phyloP scores from a whole-genome alignment of 1,140 invertebrate species.

The Zaprionus vittiger region DNA sequence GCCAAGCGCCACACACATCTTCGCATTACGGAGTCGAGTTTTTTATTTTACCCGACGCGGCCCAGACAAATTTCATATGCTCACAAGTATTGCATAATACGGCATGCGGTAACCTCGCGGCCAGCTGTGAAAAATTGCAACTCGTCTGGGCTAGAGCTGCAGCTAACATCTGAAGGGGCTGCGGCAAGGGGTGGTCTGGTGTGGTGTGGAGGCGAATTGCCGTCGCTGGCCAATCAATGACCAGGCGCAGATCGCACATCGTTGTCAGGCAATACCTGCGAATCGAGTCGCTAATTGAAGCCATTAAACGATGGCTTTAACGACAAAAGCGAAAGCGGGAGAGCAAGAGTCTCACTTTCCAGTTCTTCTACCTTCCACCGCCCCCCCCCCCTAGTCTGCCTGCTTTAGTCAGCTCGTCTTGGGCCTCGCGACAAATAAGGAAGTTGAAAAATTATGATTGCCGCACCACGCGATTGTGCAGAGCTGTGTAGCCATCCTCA shows the following conservation, averaged over 20 bases:
- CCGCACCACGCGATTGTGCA: constrained; percentile 13
- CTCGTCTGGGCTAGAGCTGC: constrained; percentile 10
- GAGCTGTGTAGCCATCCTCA: constrained; percentile 44
- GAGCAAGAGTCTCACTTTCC: constrained; percentile 64
- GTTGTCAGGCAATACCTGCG: constrained; percentile 70
- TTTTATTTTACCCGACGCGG: background rate
- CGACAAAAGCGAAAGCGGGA: constrained; percentile 64
- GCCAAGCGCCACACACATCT: constrained; percentile 40
- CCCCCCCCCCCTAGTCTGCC: background rate
- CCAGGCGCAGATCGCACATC: constrained; percentile 65
- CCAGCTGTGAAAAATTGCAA: constrained; percentile 66
- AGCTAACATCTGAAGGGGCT: background rate
- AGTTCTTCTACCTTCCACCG: constrained; percentile 8
- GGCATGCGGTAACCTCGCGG: constrained; percentile 65
- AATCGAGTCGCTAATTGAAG: constrained; percentile 75
- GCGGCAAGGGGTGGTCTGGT: background rate
- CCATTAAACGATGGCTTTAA: constrained; percentile 65
- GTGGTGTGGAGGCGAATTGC: background rate
- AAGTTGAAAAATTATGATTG: constrained; percentile 77
- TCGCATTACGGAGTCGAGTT: constrained; percentile 40
- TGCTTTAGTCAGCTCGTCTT: background rate
- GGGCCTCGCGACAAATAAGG: constrained; percentile 48
- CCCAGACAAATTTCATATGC: constrained; percentile 62
- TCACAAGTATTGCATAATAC: constrained; percentile 61
- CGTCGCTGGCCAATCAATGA: constrained; percentile 56